Base-by-base conservation (phyloP, 2,797 vertebrate genomes). In the Acrossocheilus fasciatus region DNA sequence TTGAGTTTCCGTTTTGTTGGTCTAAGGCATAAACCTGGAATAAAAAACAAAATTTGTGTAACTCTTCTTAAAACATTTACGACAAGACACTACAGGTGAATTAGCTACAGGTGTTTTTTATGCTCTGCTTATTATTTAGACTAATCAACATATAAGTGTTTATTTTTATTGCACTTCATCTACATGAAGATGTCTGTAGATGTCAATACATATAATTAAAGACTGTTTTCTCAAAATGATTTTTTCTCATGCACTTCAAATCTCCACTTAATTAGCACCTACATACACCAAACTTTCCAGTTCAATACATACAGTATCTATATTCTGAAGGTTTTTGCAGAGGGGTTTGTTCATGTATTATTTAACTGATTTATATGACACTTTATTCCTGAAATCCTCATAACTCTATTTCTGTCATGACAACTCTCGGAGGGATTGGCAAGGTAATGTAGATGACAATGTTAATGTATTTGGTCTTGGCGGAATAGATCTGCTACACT, bases 1-100 rank as follows among this genome's bases (percentile, higher is more conserved):
- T 66, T 18, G 88, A 88, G 59, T 64, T 85, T 70, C 91, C 87
- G 10, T 89, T 52, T 15, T 81, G 81, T 83, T 87, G 93, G 26
- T 94, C 91, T 64, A 94, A 87, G 41, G 94, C 93, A 81, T 96
- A 93, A 79, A 98, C 95, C 98, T 99, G 92, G 39, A 94, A 81
- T 57, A 80, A 77, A 86, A 77, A 66, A 64, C 17, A 64, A 15
- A 81, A 79, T 41, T 41, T 70, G 1, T 50, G 9, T 18, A n/a
- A 52, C 9, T 26, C 18, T 23, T 50, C 15, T 36, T 80, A 26
- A 50, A 57, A 82, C 4, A 73, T 23, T 36, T 43, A 68, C 14
- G 6, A 34, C 30, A 68, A 68, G 20, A 43, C 10, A 12, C 9
- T 70, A 23, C 34, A n/a, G 18, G 10, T 41, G 12, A 69, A 39